Conservation (phyloP, 1,140 invertebrate genomes). For the Steinernema khuongi region DNA sequence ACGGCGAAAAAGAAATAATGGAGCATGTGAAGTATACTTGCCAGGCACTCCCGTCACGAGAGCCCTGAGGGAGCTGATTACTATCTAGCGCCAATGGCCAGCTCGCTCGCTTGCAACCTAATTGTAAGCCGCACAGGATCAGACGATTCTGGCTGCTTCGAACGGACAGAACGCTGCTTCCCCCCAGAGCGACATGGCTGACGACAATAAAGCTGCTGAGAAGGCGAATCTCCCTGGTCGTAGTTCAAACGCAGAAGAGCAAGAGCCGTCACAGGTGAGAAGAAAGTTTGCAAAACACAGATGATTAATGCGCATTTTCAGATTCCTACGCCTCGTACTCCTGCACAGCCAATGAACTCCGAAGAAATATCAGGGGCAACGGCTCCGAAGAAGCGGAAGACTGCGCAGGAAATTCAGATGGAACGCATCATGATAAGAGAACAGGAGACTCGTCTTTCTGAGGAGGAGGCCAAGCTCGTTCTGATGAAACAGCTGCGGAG, state of each 20-base stretch:
- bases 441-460: constrained; percentile 39
- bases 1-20: no score
- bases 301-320: constrained; percentile 88
- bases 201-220: constrained; percentile 21
- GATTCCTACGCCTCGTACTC: constrained; percentile 93
- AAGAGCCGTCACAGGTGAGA: constrained; percentile 58
- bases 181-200: constrained; percentile 3
- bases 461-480: constrained; percentile 49
- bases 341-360: constrained; percentile 96
- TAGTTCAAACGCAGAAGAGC: constrained; percentile 41
- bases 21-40: no score
- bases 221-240: constrained; percentile 32
- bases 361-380: constrained; percentile 91
- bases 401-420: constrained; percentile 32
- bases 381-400: no score
- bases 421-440: constrained; percentile 45
- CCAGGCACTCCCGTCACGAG: no score
- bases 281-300: constrained; percentile 91
- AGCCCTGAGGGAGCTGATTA: no score
- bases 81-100: neutral
- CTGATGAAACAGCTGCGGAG: constrained; percentile 48
- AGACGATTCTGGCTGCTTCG: neutral
- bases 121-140: constrained; percentile 5
- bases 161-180: constrained; percentile 20
- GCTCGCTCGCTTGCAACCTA: neutral